Evolutionary conservation across 2,888 invertebrate genomes (phyloP), one percentile per base, ranked within the genome.

Genomic region (Meiosimyza decipiens): DNA sequence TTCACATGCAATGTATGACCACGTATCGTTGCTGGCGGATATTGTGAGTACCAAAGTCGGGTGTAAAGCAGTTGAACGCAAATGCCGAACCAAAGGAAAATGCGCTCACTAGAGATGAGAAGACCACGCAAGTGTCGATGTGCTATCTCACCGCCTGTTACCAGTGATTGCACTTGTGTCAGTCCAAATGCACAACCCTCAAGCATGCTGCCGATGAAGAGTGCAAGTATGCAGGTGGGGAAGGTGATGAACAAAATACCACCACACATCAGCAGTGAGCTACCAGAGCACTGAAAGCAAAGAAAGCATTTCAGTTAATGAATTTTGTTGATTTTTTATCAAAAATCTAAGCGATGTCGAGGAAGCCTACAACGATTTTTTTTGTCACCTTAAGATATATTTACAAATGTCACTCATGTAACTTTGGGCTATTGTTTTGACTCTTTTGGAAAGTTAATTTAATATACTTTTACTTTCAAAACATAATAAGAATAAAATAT

Each of bases 171-270:
- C 47, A 86, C 80, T 55, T 85, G 81, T 1, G 81, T 80, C 22
- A 85, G 52, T 0, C 86, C 86, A 50, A 83, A 83, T 6, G 86
- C 85, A n/a, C 78, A 76, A 0, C 86, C 86, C 11, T 86, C 82
- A 49, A 82, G 77, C 11, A 84, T 75, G 51, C 86, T 83, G 71
- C 83, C 81, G 54, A 77, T 76, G 33, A 81, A 79, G 47, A 81
- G 74, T 18, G 79, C 72, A 60, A 66, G 68, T 28, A 82, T 85
- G 6, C 76, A 71, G 3, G 79, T 77, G 1, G 83, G 82, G 50
- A 80, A 72, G 4, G 71, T 66, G 22, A 80, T 71, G 54, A 80
- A 84, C 16, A 85, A 33, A 16, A 82, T 76, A 16, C 86, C 85
- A 6, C 85, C 83, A 13, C 81, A 55, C 6, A 83, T 75, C 50